phyloP scores from a whole-genome alignment of 2,888 invertebrate genomes.

The Acanthosepion esculentum region DNA sequence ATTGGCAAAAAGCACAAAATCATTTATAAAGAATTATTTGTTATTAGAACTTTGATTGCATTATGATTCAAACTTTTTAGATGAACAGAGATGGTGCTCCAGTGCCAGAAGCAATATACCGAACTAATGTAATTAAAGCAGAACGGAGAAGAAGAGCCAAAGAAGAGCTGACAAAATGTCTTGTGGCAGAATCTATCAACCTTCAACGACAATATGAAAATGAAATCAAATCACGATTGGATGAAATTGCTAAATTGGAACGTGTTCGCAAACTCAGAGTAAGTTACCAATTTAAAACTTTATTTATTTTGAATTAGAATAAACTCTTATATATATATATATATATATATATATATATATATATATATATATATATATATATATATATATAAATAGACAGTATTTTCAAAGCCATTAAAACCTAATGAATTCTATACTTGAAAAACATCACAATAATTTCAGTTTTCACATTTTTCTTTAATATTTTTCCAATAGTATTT shows the following conservation, averaged over 20 bases:
- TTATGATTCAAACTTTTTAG: background rate
- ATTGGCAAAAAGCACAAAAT: background rate
- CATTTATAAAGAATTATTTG: background rate
- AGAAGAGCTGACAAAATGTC: background rate
- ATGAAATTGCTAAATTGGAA: background rate
- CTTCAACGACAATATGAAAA: background rate
- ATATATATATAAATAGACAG: no score
- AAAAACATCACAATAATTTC: no score
- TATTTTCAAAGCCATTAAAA: no score
- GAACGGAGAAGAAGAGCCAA: background rate
- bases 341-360: no score
- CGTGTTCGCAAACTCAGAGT: background rate
- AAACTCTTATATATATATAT: background rate
- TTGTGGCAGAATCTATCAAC: slow-evolving; percentile 7
- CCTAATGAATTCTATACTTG: no score
- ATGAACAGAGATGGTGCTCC: background rate
- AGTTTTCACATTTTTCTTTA: no score
- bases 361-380: no score
- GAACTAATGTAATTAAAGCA: background rate
- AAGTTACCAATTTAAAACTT: background rate
- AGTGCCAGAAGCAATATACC: background rate
- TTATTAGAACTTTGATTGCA: background rate
- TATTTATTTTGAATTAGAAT: background rate
- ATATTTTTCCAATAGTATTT: no score
- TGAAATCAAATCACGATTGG: background rate